Evolutionary conservation across 1,140 invertebrate species (phyloP).

Genomic region (Oryctes rhinoceros): DNA sequence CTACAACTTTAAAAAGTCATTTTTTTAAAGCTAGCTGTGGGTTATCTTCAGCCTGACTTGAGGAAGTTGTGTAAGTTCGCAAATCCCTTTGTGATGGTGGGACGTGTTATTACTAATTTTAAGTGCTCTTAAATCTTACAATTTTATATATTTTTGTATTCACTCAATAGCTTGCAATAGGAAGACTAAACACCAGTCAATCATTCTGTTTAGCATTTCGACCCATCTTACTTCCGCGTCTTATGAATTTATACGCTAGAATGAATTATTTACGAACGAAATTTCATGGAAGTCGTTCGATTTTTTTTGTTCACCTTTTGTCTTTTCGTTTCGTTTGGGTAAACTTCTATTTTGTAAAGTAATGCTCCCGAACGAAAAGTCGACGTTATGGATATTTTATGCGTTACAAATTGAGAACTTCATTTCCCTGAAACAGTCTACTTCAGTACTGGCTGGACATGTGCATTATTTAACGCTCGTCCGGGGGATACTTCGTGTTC

Average conservation of each 20-base stretch:
- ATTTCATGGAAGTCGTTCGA: neutral
- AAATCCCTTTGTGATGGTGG: no score
- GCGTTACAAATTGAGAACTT: constrained; percentile 42
- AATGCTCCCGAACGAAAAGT: constrained; percentile 21
- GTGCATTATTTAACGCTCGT: constrained; percentile 41
- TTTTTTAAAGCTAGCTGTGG: no score
- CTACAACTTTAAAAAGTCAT: no score
- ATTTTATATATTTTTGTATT: no score
- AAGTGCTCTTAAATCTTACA: no score
- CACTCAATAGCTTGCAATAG: no score
- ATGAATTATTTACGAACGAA: neutral
- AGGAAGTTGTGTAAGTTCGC: no score
- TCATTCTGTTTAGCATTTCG: neutral
- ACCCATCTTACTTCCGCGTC: neutral
- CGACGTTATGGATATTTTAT: constrained; percentile 41
- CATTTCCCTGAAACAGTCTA: constrained; percentile 40
- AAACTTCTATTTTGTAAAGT: constrained; percentile 32
- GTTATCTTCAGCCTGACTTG: no score
- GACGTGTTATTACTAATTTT: no score
- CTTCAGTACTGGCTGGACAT: constrained; percentile 34
- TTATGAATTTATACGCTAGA: neutral
- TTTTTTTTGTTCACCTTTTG: neutral
- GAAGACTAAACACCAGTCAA: no score
- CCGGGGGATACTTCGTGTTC: constrained; percentile 5
- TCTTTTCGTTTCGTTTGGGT: neutral